Evolutionary conservation across 2,797 vertebrate species (phyloP), one percentile per base, ranked within the genome.

Genomic region (Argyrosomus regius): DNA sequence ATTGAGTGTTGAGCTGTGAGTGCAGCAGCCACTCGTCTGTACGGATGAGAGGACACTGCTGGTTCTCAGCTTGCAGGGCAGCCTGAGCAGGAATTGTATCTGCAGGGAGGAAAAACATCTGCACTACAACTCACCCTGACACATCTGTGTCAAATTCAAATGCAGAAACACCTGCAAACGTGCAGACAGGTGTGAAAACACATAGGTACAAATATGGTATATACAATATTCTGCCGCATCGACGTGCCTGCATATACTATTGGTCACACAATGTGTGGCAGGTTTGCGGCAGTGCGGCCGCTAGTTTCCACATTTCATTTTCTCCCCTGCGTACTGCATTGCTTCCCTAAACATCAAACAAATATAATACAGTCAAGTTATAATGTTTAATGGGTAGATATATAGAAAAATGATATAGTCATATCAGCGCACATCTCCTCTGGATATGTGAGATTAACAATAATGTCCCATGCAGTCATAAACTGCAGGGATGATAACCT

Each of bases 41-140:
- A 56, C 31, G 20, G 43, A 53, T n/a, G 81, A 80, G 61, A 73
- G 70, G 71, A 74, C 17, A 24, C 70, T 68, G 72, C 54, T 75
- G 72, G 52, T 75, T 87, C 78, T 71, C 75, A 80, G 81, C 74
- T 67, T 77, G 74, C 81, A 69, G 50, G 28, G 26, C 17, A 11
- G 45, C 74, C 86, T 75, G 46, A 60, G 50, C 49, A 72, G 75
- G 54, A 80, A 82, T 63, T 82, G 64, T 46, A 80, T 67, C 76
- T 59, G 59, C 71, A 66, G 57, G 48, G 64, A 65, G 22, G 22
- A 67, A n/a, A 28, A 72, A 83, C 73, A 88, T 85, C 72, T 82
- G 81, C 75, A 82, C 56, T 39, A 41, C 43, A 54, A 18, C 43
- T 69, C 64, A 45, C 0, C 31, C 39, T 24, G 26, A 62, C 56